Base-by-base conservation (phyloP, 2,113 vertebrate species). In the Hystrix brachyura region DNA sequence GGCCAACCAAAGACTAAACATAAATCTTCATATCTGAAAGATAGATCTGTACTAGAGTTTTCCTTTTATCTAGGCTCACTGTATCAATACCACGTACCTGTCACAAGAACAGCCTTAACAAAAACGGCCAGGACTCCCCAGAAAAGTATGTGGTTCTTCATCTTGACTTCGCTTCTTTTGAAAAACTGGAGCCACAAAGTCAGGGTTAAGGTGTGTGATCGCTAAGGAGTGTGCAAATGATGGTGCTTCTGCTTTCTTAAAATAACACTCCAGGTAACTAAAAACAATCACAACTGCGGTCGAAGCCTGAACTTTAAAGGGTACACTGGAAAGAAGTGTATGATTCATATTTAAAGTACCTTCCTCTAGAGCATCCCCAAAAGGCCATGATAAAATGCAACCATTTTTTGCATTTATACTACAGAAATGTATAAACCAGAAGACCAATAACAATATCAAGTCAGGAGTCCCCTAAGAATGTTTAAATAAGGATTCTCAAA, bases 81-180 rank as follows among this genome's bases (percentile, higher is more conserved):
- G 53, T 96, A 57, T 95, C 97, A 53, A 57, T 57, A 69, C 25
- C 51, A 98, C 98, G 76, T 99, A 99, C 99, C 99, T 98, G 98
- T 96, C 95, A 98, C 98, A 38, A 98, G 96, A 97, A 98, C 0
- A 71, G 96, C 86, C 17, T 95, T 97, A 94, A 86, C 8, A 97
- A 98, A 98, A 93, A 98, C 0, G 0, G 93, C 98, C 96, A 98
- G 90, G 62, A 98, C 95, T 85, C 95, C 83, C 79, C 94, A 97
- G 65, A 97, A 89, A 60, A 91, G 46, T 97, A 97, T 97, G 88
- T 69, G 95, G 72, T 46, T 98, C 98, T 95, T 98, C 99, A 99
- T 99, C 97, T 65, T 97, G 97, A 91, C 97, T 96, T 87, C 64
- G n/a, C 96, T 98, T 97, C 97, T 98, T 98, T 98, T 98, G 97